Percentiles rank a stretch among this genome's conserved stretches.
Evolutionary conservation across 2,888 invertebrate species (phyloP).

Genomic region (Melangyna quadrimaculata): DNA sequence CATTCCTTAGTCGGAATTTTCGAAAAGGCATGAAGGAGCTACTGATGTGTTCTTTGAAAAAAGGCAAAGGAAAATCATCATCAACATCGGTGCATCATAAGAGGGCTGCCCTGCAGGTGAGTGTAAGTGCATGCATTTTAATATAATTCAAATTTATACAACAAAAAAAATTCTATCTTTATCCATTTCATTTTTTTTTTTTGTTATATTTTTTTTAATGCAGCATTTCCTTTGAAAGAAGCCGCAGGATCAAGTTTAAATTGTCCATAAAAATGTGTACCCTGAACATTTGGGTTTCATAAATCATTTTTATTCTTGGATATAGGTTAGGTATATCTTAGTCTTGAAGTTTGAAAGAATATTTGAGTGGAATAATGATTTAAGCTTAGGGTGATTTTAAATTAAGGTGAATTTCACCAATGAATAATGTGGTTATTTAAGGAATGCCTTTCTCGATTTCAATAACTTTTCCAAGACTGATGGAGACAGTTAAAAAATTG

Average conservation of each 20-base stretch:
- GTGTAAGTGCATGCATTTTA: constrained; percentile 65
- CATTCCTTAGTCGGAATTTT: constrained; percentile 91
- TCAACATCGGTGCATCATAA: constrained; percentile 80
- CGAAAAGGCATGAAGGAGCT: constrained; percentile 92
- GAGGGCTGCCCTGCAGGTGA: constrained; percentile 79
- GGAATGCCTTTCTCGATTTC: no score
- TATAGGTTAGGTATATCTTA: no score
- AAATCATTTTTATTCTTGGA: no score
- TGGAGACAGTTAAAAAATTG: no score
- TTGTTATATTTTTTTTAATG: background rate
- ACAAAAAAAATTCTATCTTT: background rate
- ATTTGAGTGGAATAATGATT: no score
- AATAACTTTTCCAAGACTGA: no score
- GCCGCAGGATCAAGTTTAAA: constrained; percentile 26
- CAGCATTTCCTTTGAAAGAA: background rate
- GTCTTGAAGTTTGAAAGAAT: no score
- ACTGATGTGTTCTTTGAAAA: constrained; percentile 84
- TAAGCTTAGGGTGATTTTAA: no score
- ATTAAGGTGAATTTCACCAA: no score
- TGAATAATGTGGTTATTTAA: no score
- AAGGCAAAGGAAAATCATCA: constrained; percentile 80
- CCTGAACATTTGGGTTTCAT: no score
- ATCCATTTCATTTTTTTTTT: background rate
- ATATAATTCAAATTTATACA: background rate
- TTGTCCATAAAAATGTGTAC: background rate